Percentiles rank a stretch among this genome's conserved stretches.
Evolutionary conservation across 1,140 invertebrate species (phyloP).

Genomic region (Eufriesea mexicana): DNA sequence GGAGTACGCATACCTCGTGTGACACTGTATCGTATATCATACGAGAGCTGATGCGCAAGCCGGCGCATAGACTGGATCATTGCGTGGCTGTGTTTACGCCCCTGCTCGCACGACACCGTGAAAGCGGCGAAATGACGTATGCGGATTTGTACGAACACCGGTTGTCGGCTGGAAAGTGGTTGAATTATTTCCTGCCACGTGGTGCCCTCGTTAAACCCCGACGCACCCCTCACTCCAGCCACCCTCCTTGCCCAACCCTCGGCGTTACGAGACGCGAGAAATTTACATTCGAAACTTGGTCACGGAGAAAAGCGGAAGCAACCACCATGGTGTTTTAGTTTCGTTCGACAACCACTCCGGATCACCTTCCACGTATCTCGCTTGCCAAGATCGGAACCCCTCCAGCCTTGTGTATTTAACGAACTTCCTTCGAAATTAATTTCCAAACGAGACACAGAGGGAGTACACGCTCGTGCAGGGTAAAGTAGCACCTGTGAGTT

Average conservation of each 20-base stretch:
- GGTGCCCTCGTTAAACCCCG: conserved; percentile 5
- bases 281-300: background rate
- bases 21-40: conserved; percentile 47
- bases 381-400: background rate
- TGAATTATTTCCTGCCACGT: conserved; percentile 56
- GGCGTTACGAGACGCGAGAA: background rate
- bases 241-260: too few relatives aligned
- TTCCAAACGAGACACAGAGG: too few relatives aligned
- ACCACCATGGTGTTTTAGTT: background rate
- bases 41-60: conserved; percentile 41
- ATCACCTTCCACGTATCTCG: too few relatives aligned
- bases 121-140: conserved; percentile 55
- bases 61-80: conserved; percentile 37
- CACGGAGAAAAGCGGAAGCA: too few relatives aligned
- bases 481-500: background rate
- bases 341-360: background rate
- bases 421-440: background rate
- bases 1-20: conserved; percentile 3
- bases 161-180: conserved; percentile 51
- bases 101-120: conserved; percentile 30
- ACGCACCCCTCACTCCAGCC: too few relatives aligned
- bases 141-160: background rate
- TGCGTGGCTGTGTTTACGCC: conserved; percentile 22
- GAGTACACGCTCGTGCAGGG: background rate
- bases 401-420: background rate